Base-by-base conservation (phyloP, 2,113 vertebrate genomes). In the Apus apus region DNA sequence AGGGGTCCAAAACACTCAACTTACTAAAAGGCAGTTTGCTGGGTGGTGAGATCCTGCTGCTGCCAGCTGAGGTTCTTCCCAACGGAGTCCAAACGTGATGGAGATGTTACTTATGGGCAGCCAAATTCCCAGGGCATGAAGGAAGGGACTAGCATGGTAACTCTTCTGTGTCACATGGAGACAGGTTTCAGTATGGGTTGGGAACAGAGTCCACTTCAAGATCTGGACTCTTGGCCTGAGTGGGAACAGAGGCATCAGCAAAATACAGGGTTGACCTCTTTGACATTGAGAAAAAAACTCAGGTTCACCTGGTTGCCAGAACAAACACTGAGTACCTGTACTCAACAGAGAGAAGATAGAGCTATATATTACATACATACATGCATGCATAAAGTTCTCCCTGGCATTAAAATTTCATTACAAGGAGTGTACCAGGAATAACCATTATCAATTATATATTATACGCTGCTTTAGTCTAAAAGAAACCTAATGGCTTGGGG, bases 381-480 rank as follows among this genome's bases (percentile, higher is more conserved):
- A 40, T 1, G 2, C 70, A 23, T 70, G 72, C 14, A 15, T 75
- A n/a, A n/a, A 83, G 75, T 51, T 85, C 78, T 95, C 90, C 78
- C 66, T 30, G 4, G 64, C 90, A 95, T 96, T 93, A 96, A 96
- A 90, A 91, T 90, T 96, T 93, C 85, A 92, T 94, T 73, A 85
- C 45, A 83, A 96, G 85, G 82, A 96, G 64, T n/a, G 51, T 54
- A 96, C 88, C 71, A 91, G 90, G 90, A 97, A 96, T 93, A 95
- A 85, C 90, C 54, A 58, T 50, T 85, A 96, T 93, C 85, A 94
- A 95, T 95, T 97, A 96, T 95, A 85, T 91, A 95, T 94, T 54
- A 94, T 82, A 51, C 2, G 0, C 68, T 53, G 88, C 93, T 93
- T 74, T 58, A 74, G 85, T 85, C 77, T 53, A 38, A 87, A 89